Evolutionary conservation across 2,113 vertebrate species (phyloP).

Genomic region (Calcarius ornatus): DNA sequence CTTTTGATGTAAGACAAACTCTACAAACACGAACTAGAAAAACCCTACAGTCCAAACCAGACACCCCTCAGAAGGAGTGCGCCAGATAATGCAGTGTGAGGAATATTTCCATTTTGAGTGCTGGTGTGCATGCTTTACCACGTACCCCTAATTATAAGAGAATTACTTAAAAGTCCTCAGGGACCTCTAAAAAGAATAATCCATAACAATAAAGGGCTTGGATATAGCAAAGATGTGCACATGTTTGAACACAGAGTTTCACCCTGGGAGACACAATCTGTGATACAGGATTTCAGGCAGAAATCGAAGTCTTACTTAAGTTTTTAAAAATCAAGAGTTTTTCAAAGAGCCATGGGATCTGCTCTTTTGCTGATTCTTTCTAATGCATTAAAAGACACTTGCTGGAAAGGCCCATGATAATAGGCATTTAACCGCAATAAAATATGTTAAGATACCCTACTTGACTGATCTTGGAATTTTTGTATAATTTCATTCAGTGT

Average conservation of each 20-base stretch:
- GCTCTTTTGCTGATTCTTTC: neutral
- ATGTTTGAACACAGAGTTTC: neutral
- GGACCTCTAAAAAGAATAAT: conserved; percentile 1
- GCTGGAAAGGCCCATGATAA: neutral
- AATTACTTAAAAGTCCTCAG: neutral
- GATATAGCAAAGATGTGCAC: neutral
- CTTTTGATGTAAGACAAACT: neutral
- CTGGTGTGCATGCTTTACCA: neutral
- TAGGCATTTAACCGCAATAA: neutral
- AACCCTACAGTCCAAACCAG: conserved; percentile 2
- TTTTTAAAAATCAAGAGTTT: neutral
- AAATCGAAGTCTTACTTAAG: neutral
- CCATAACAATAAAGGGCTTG: neutral
- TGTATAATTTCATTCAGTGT: neutral
- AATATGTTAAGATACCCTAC: neutral
- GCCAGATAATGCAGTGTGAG: neutral
- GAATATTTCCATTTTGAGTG: neutral
- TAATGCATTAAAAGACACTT: neutral
- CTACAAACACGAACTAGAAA: neutral
- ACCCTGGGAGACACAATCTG: neutral
- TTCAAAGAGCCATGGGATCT: neutral
- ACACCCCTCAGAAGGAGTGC: neutral
- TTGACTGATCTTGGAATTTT: neutral
- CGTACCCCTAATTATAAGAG: neutral
- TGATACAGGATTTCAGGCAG: neutral